phyloP scores from a whole-genome alignment of 2,797 vertebrate genomes.

The Bryconaethiops microstoma region DNA sequence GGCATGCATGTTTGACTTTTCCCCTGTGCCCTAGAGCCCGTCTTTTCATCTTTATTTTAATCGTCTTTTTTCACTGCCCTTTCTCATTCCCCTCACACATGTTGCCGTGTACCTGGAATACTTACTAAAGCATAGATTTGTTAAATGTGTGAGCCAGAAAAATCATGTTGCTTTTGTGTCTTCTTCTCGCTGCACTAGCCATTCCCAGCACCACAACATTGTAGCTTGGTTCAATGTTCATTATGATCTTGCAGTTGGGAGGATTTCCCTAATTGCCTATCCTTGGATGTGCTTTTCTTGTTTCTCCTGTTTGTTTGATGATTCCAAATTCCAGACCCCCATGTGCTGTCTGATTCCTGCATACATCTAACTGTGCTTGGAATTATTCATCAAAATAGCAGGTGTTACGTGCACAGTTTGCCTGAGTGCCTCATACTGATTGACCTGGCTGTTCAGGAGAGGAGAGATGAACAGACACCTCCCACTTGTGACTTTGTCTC shows the following conservation, averaged over 20 bases:
- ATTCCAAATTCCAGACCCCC: conserved; percentile 43
- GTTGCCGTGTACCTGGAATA: conserved; percentile 13
- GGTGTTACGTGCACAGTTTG: conserved; percentile 50
- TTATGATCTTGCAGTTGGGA: conserved; percentile 51
- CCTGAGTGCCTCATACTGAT: conserved; percentile 34
- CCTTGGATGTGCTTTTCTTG: conserved; percentile 35
- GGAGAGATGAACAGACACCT: conserved; percentile 1
- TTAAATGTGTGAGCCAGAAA: conserved; percentile 29
- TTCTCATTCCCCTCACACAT: conserved; percentile 35
- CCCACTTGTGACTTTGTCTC: not conserved
- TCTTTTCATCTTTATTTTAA: conserved; percentile 35
- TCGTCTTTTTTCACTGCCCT: conserved; percentile 5
- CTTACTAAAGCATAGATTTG: conserved; percentile 17
- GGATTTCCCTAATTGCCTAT: conserved; percentile 51
- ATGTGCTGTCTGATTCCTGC: conserved; percentile 49
- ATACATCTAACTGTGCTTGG: conserved; percentile 42
- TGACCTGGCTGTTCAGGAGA: conserved; percentile 28
- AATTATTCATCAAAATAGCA: conserved; percentile 60
- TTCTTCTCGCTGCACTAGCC: conserved; percentile 28
- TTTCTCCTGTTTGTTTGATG: conserved; percentile 51
- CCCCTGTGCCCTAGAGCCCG: conserved; percentile 15
- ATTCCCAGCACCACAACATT: conserved; percentile 28
- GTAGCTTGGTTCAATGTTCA: conserved; percentile 25
- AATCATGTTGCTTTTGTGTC: conserved; percentile 35
- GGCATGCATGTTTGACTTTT: conserved; percentile 32